A percentile compares a stretch with the other conserved stretches of the same genome.
phyloP scores from a whole-genome alignment of 2,797 vertebrate species.

The Dromococcyx pavoninus region DNA sequence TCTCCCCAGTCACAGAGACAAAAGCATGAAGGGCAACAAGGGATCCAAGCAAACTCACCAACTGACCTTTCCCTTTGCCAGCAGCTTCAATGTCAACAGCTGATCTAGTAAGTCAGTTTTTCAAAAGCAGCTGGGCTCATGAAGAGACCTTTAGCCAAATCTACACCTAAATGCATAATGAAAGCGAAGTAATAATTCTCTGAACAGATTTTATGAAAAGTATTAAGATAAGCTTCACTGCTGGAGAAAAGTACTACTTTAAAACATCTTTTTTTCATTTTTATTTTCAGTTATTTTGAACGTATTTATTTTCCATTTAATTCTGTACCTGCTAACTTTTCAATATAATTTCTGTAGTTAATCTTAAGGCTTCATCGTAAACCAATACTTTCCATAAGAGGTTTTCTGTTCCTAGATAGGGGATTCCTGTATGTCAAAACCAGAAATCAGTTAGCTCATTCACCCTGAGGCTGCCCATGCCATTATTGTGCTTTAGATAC shows the following conservation, averaged over 20 bases:
- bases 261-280: rapidly evolving
- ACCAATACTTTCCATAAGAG: neutral
- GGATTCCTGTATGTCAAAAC: neutral
- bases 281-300: neutral
- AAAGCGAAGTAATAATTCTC: neutral
- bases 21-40: neutral
- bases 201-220: neutral
- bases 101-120: neutral
- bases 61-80: neutral
- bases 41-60: neutral
- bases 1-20: neutral
- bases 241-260: neutral
- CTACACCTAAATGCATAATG: neutral
- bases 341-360: neutral
- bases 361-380: neutral
- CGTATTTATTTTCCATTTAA: neutral
- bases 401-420: neutral
- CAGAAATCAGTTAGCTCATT: neutral
- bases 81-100: neutral
- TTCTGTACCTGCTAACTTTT: neutral
- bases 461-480: neutral
- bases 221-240: neutral
- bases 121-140: neutral
- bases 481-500: neutral
- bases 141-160: neutral